Conservation (phyloP, 2,797 vertebrate genomes). For the Mormyrops attenuatus region DNA sequence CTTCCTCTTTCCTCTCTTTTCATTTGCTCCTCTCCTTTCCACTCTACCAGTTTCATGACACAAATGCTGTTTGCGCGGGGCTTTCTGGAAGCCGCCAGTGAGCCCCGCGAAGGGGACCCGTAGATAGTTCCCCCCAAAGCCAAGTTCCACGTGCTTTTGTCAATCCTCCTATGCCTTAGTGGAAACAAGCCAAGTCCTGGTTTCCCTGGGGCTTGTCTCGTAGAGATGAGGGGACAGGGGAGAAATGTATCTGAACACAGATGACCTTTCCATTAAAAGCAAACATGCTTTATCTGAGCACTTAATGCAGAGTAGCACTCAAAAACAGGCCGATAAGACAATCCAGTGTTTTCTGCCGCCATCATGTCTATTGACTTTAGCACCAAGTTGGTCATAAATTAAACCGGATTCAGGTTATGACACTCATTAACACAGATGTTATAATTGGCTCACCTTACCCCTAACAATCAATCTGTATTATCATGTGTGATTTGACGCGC, state of each 20-base stretch:
- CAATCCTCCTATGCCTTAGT: background rate
- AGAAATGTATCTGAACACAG: background rate
- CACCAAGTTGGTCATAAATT: background rate
- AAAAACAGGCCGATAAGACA: background rate
- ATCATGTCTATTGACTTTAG: background rate
- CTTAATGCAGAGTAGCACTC: background rate
- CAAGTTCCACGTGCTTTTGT: background rate
- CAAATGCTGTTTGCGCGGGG: background rate
- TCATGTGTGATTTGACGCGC: background rate
- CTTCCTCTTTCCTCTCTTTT: background rate
- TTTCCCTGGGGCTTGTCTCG: background rate
- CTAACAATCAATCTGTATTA: background rate
- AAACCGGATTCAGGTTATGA: background rate
- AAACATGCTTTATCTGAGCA: background rate
- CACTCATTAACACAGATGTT: background rate
- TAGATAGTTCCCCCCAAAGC: background rate
- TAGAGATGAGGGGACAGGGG: background rate
- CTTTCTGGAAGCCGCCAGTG: background rate
- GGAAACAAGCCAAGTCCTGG: background rate
- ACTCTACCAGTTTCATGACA: background rate
- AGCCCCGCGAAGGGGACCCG: background rate
- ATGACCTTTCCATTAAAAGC: background rate
- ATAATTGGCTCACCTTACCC: conserved; percentile 3
- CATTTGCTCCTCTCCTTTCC: background rate
- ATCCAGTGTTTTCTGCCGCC: background rate